A percentile compares a stretch with the other conserved stretches of the same genome.
phyloP scores from a whole-genome alignment of 2,797 vertebrate species.

The Harpagifer antarcticus region DNA sequence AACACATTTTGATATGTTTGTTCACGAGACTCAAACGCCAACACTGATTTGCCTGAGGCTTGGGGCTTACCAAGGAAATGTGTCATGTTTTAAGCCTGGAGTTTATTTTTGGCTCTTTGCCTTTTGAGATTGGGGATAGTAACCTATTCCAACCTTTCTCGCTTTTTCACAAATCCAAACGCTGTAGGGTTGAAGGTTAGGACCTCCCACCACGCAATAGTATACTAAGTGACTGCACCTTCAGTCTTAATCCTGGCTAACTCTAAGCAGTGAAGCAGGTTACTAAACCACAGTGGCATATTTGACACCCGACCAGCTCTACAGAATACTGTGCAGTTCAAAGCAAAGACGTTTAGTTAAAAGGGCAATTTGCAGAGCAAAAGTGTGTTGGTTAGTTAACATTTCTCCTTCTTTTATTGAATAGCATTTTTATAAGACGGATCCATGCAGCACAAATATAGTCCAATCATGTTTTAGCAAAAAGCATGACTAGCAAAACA shows the following conservation, averaged over 20 bases:
- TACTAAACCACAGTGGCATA: not conserved
- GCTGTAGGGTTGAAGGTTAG: not conserved
- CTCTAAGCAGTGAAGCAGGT: not conserved
- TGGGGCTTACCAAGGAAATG: not conserved
- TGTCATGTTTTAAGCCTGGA: not conserved
- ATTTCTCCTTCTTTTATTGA: not conserved
- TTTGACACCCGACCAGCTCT: not conserved
- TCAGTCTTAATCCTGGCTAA: not conserved
- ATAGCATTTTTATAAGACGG: not conserved
- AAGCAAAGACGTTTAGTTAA: not conserved
- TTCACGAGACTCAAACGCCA: not conserved
- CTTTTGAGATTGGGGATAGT: not conserved
- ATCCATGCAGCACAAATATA: not conserved
- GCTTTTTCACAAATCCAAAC: too few species aligned
- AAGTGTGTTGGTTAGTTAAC: not conserved
- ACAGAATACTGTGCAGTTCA: not conserved
- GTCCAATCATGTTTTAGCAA: conserved; percentile 15
- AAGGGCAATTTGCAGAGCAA: not conserved
- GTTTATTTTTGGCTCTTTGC: not conserved
- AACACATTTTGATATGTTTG: conserved; percentile 26
- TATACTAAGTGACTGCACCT: not conserved
- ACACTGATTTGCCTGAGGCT: conserved; percentile 28
- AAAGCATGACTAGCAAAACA: conserved; percentile 8
- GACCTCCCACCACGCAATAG: not conserved
- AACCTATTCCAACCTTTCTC: not conserved